phyloP scores from a whole-genome alignment of 2,113 vertebrate genomes.

The Phycodurus eques region DNA sequence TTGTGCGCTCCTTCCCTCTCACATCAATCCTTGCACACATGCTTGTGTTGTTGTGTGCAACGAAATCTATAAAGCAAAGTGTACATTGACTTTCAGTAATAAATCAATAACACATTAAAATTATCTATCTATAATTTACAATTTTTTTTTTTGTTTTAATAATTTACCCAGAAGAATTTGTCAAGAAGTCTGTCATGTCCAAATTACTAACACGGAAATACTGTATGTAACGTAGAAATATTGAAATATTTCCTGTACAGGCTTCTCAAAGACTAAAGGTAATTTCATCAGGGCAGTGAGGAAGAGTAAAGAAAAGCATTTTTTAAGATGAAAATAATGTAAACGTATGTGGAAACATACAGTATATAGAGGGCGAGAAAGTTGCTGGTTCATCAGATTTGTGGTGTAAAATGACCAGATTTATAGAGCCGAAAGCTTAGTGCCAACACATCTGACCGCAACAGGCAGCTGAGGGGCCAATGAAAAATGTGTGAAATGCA shows the following conservation, averaged over 20 bases:
- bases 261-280: background rate
- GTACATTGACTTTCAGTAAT: no score
- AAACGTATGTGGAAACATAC: background rate
- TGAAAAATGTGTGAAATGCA: conserved; percentile 62
- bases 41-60: no score
- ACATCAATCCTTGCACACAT: no score
- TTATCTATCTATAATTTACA: no score
- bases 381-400: conserved; percentile 21
- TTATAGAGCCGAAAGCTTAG: conserved; percentile 9
- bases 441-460: conserved; percentile 36
- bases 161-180: no score
- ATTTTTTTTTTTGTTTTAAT: no score
- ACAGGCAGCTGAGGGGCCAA: conserved; percentile 50
- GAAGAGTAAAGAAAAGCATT: background rate
- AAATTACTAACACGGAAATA: no score
- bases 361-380: conserved; percentile 8
- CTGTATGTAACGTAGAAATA: no score
- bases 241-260: background rate
- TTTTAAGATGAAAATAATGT: background rate
- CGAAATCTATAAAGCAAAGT: no score
- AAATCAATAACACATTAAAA: no score
- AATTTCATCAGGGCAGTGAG: background rate
- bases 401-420: conserved; percentile 34
- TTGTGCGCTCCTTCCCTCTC: no score
- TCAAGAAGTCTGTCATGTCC: no score